Base-by-base conservation (phyloP, 2,797 vertebrate species). In the Acridotheres tristis region DNA sequence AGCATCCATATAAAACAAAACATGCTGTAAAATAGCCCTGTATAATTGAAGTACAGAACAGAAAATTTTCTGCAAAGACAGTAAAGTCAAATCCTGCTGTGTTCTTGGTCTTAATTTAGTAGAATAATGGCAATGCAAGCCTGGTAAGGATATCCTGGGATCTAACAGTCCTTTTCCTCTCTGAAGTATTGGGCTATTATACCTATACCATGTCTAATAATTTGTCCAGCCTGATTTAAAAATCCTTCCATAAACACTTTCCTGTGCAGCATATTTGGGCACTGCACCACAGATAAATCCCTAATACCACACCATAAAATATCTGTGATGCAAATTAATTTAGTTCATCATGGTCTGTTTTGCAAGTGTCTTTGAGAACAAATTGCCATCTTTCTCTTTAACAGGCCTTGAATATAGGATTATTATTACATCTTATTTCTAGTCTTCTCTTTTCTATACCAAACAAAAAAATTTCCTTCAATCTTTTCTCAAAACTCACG, bases 91-190 rank as follows among this genome's bases (percentile, higher is more conserved):
- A 76, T 59, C 32, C 81, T 72, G 40, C 67, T 63, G 67, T 76
- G 77, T 79, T 88, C 9, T 53, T 63, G 32, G 25, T 51, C 84
- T 79, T 89, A 89, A 90, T 93, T 93, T 90, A 88, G 91, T 43
- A 88, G 83, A 95, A 84, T 78, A 93, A 92, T 73, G 21, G 55
- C 63, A 85, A 55, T 18, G 26, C 23, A 69, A 86, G 58, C 50
- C 76, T 72, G 29, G 38, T 42, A 81, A 71, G 48, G 43, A 57
- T 47, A 66, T 86, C 43, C 26, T 93, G 74, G 74, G 43, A 90
- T 76, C 43, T 51, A 25, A 61, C 2, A 48, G 62, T 48, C 23
- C 58, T 85, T 88, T 47, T 68, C 20, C 17, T 69, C 36, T 68
- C 73, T 89, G 62, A 94, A 93, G 30, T 34, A 69, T 58, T 54